A percentile compares a stretch with the other conserved stretches of the same genome.
phyloP scores from a whole-genome alignment of 35 echinoderm and acorn worm genomes.

The Heliocidaris erythrogramma region DNA sequence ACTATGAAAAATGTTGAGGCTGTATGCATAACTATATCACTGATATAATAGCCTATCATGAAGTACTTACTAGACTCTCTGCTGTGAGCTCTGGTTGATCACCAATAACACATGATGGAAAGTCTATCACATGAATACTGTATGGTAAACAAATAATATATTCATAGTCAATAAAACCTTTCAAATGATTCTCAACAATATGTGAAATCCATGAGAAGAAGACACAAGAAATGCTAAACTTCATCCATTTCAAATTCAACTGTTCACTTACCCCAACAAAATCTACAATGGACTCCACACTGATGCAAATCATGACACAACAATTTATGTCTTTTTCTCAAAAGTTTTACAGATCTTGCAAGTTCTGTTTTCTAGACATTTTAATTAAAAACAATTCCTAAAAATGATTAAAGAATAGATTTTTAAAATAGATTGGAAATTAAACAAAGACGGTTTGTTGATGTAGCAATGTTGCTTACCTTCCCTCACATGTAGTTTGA shows the following conservation, averaged over 20 bases:
- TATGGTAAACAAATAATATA: not conserved
- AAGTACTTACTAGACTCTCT: slow-evolving; percentile 90
- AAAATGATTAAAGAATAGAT: too few relatives aligned
- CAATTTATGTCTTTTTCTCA: too few relatives aligned
- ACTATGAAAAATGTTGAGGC: not conserved
- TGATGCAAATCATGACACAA: not conserved
- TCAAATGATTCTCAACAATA: not conserved
- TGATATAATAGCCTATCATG: not conserved
- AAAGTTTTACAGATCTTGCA: too few relatives aligned
- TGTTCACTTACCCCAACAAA: too few relatives aligned
- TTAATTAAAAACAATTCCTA: too few relatives aligned
- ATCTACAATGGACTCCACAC: too few relatives aligned
- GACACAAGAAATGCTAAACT: not conserved
- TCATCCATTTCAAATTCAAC: not conserved
- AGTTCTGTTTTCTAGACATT: too few relatives aligned
- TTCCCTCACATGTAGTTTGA: too few relatives aligned
- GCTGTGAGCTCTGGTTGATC: slow-evolving; percentile 92
- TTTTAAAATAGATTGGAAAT: too few relatives aligned
- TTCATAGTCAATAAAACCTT: not conserved
- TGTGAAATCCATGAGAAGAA: not conserved
- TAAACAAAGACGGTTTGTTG: too few relatives aligned
- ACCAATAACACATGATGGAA: slow-evolving; percentile 90
- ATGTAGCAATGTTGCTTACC: too few relatives aligned
- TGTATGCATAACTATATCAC: too few relatives aligned
- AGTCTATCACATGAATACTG: slow-evolving; percentile 92